Evolutionary conservation across 1,140 invertebrate genomes (phyloP).

Genomic region (Heliconius congener): DNA sequence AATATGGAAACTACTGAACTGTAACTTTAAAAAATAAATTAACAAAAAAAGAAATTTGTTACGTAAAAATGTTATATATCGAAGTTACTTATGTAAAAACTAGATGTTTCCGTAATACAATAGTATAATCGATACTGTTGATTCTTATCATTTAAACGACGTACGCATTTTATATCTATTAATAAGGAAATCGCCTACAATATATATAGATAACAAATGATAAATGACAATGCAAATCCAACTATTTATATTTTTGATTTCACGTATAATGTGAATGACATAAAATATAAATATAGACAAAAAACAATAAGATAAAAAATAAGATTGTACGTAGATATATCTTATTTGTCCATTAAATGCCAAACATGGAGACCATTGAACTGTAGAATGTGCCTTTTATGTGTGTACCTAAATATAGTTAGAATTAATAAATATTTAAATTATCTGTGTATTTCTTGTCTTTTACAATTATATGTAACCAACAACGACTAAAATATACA

Average conservation of each 20-base stretch:
- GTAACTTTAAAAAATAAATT: conserved; percentile 50
- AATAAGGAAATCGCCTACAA: conserved; percentile 24
- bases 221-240: conserved; percentile 6
- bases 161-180: not conserved
- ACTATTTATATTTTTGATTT: not conserved
- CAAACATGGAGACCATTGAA: conserved; percentile 8
- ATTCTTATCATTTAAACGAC: not conserved
- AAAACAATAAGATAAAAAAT: not conserved
- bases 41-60: not conserved
- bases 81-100: not conserved
- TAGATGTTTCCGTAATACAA: not conserved
- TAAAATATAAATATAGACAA: not conserved
- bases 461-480: no score
- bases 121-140: not conserved
- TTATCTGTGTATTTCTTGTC: not conserved
- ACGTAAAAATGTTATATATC: not conserved
- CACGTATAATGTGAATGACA: not conserved
- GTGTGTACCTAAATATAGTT: conserved; percentile 1
- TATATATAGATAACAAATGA: not conserved
- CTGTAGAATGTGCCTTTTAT: conserved; percentile 14
- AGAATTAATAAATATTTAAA: conserved; percentile 8
- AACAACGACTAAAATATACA: no score
- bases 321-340: not conserved
- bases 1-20: conserved; percentile 94
- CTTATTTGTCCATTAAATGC: conserved; percentile 1